A percentile compares a stretch with the other conserved stretches of the same genome.
These are phyloP conservation scores for Trichosurus vulpecula DNA, from an alignment of 2,797 vertebrate genomes.

Conservation along the genomic window DNA sequence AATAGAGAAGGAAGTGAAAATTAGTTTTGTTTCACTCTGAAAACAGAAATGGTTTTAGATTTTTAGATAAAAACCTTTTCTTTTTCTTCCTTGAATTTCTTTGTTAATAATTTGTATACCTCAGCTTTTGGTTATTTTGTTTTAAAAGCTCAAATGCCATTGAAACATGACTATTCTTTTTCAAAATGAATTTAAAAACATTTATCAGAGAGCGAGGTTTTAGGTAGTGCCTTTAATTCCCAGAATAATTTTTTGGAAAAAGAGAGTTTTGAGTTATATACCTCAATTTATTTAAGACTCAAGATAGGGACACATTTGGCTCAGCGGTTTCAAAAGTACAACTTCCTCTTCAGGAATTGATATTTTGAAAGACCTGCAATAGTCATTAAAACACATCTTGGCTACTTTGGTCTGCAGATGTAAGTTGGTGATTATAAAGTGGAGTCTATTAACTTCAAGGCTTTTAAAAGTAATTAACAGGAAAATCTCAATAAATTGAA, in stretches of 20 bases:
- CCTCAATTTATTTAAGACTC: constrained; percentile 27
- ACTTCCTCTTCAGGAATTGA: constrained; percentile 13
- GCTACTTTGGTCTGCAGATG: background rate
- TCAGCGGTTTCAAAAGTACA: constrained; percentile 24
- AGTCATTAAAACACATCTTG: background rate
- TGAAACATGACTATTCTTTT: constrained; percentile 42
- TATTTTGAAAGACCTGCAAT: constrained; percentile 5
- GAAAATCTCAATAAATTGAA: background rate
- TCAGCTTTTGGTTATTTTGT: background rate
- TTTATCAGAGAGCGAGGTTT: background rate
- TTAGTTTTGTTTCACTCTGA: background rate
- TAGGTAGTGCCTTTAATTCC: background rate
- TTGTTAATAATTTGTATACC: constrained; percentile 21
- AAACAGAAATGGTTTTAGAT: background rate
- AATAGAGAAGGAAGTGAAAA: background rate
- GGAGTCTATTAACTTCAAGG: background rate
- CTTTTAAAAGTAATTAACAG: background rate
- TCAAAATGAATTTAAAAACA: constrained; percentile 33
- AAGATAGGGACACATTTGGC: background rate
- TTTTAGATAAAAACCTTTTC: constrained; percentile 30
- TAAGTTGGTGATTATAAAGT: background rate
- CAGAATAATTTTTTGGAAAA: background rate
- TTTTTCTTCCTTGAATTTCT: constrained; percentile 21
- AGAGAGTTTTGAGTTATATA: background rate
- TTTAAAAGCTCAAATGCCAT: constrained; percentile 48